Conservation (phyloP, 2,113 vertebrate species). For the Spea multiplicata region DNA sequence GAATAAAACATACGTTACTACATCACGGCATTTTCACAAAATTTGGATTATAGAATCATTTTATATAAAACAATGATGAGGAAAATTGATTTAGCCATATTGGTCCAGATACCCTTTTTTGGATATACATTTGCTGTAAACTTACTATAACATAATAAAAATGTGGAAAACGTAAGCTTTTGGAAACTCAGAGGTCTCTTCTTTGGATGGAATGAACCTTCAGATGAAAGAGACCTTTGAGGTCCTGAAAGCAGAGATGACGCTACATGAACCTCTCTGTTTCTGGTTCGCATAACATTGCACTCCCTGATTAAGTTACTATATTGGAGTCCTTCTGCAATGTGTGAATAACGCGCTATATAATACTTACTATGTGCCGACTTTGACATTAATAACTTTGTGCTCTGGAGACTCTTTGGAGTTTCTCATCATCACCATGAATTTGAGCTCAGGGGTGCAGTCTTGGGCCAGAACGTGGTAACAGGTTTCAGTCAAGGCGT, state of each 20-base stretch:
- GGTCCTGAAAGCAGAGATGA: no score
- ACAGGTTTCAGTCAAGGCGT: conserved; percentile 70
- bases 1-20: conserved; percentile 33
- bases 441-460: conserved; percentile 73
- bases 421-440: conserved; percentile 71
- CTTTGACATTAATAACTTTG: conserved; percentile 64
- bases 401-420: conserved; percentile 50
- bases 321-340: not conserved
- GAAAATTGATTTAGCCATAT: not conserved
- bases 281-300: not conserved
- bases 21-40: no score
- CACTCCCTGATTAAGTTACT: not conserved
- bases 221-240: no score
- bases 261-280: not conserved
- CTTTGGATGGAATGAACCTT: no score
- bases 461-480: conserved; percentile 76
- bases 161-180: no score
- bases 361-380: conserved; percentile 69
- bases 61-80: not conserved
- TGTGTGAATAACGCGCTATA: not conserved
- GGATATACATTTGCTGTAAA: not conserved
- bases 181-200: no score
- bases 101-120: not conserved
- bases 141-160: not conserved
- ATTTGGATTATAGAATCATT: not conserved